Percentiles rank a stretch among this genome's conserved stretches.
Evolutionary conservation across 30 jellyfish, hydroid and myxozoan genomes (phyloP).

Genomic region (Chironex yamaguchii): DNA sequence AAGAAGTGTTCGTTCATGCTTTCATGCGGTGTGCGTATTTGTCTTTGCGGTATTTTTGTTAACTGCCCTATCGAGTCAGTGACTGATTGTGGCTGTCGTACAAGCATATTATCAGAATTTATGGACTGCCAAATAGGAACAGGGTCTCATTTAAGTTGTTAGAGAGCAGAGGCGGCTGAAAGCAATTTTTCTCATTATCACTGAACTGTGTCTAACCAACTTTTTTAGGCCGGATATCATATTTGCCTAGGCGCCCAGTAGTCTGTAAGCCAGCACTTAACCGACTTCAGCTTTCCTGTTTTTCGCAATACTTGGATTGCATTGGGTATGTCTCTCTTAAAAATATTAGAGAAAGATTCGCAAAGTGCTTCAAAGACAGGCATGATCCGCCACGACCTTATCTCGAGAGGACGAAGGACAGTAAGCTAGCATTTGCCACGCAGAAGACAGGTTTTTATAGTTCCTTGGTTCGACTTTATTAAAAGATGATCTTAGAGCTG

Average conservation of each 20-base stretch:
- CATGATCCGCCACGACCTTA: too few relatives aligned
- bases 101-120: background rate
- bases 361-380: too few relatives aligned
- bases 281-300: constrained; percentile 63
- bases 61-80: background rate
- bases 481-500: too few relatives aligned
- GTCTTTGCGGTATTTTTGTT: background rate
- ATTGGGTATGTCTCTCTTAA: too few relatives aligned
- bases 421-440: too few relatives aligned
- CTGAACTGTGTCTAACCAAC: constrained; percentile 1
- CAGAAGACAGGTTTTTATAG: too few relatives aligned
- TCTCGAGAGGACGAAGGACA: too few relatives aligned
- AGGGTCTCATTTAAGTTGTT: background rate
- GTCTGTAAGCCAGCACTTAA: constrained; percentile 43
- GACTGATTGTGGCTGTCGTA: background rate
- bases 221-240: constrained; percentile 77
- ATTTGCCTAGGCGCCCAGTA: constrained; percentile 82
- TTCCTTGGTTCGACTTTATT: too few relatives aligned
- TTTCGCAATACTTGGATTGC: too few relatives aligned
- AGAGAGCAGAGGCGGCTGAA: background rate
- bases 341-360: too few relatives aligned
- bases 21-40: background rate
- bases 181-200: background rate
- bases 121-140: constrained; percentile 1
- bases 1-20: background rate